phyloP scores from a whole-genome alignment of 2,113 vertebrate species.

The Centropus bengalensis region DNA sequence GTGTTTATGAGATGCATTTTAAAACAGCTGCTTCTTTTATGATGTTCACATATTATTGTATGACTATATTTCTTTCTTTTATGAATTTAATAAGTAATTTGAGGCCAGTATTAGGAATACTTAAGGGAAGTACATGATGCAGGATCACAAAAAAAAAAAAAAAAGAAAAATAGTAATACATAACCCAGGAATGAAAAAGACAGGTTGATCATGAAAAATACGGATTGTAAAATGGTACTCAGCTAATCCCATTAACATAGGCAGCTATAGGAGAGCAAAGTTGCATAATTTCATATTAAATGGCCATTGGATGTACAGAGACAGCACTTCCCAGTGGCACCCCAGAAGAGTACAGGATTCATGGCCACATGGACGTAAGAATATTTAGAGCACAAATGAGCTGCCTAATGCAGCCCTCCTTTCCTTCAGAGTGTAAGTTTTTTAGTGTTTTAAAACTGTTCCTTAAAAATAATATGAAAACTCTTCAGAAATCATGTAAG shows the following conservation, averaged over 20 bases:
- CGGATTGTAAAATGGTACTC: neutral
- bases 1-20: slow-evolving; percentile 24
- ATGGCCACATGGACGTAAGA: neutral
- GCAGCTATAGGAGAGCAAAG: neutral
- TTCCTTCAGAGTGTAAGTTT: neutral
- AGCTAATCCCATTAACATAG: neutral
- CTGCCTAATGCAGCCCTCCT: neutral
- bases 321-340: neutral
- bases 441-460: neutral
- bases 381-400: neutral
- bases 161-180: neutral
- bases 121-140: neutral
- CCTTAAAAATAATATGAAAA: neutral
- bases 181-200: neutral
- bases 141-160: neutral
- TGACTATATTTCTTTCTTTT: slow-evolving; percentile 12
- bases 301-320: neutral
- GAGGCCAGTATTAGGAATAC: neutral
- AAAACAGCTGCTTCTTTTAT: slow-evolving; percentile 39
- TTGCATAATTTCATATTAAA: neutral
- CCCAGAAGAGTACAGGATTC: neutral
- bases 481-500: neutral
- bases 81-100: slow-evolving; percentile 29
- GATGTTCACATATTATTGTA: neutral
- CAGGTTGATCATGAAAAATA: neutral